These are phyloP conservation scores for Dryobota labecula DNA, from an alignment of 2,888 invertebrate genomes.

Conservation along the genomic window DNA sequence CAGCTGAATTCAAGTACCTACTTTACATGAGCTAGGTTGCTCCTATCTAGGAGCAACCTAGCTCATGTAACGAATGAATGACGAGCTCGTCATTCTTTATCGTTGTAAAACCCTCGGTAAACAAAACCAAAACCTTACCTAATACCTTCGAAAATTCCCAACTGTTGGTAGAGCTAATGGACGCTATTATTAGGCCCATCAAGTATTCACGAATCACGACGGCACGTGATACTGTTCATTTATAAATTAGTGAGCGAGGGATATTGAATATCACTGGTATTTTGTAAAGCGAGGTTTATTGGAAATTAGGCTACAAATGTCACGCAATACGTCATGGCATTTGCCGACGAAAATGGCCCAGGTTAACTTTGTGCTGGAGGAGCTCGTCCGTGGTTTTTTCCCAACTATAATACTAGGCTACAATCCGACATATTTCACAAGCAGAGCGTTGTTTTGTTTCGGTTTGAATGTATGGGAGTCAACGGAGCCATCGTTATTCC, in stretches of 20 bases:
- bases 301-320: neutral
- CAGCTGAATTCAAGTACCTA: neutral
- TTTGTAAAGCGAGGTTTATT: neutral
- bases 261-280: slow-evolving; percentile 5
- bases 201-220: slow-evolving; percentile 20
- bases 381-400: no score
- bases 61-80: no score
- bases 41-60: no score
- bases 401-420: no score
- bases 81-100: neutral
- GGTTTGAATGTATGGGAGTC: no score
- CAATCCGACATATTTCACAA: no score
- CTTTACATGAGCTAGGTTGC: neutral
- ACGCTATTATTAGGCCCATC: slow-evolving; percentile 31
- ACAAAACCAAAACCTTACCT: neutral
- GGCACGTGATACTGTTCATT: slow-evolving; percentile 1
- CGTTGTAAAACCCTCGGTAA: neutral
- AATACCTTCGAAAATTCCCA: neutral
- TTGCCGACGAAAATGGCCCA: neutral
- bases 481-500: no score
- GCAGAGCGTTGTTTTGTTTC: no score
- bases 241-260: slow-evolving; percentile 23
- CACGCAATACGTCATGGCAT: neutral
- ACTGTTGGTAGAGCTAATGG: slow-evolving; percentile 22
- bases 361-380: neutral